Percentiles rank a stretch among this genome's conserved stretches.
These are phyloP conservation scores for Agrotis puta DNA, from an alignment of 2,888 invertebrate species.

Conservation along the genomic window DNA sequence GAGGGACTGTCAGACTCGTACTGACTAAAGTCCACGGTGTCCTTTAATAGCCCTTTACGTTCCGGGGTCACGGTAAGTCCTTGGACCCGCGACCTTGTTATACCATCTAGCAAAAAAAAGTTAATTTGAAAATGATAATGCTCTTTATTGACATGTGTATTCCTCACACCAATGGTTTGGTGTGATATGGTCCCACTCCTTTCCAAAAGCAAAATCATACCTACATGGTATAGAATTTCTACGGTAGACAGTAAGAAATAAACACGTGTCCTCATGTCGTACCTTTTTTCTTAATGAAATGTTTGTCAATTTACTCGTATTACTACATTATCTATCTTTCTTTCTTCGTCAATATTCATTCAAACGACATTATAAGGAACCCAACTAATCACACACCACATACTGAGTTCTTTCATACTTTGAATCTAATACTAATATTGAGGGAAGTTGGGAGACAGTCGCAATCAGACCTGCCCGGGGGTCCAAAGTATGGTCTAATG, in stretches of 20 bases:
- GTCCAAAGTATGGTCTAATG: constrained; percentile 71
- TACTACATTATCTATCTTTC: neutral
- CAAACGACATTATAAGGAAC: neutral
- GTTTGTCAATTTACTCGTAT: neutral
- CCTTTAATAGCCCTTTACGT: too few species aligned
- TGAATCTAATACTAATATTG: constrained; percentile 18
- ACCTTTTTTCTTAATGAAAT: neutral
- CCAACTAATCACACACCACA: constrained; percentile 24
- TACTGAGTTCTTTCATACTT: constrained; percentile 31
- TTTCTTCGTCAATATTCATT: neutral
- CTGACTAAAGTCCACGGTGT: too few species aligned
- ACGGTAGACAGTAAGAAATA: neutral
- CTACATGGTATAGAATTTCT: neutral
- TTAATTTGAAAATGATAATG: too few species aligned
- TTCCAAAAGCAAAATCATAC: too few species aligned
- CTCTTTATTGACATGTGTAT: too few species aligned
- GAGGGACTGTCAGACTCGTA: too few species aligned
- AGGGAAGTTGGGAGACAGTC: neutral
- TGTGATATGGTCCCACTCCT: too few species aligned
- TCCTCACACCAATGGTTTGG: too few species aligned
- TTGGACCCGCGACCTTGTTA: too few species aligned
- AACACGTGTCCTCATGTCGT: neutral
- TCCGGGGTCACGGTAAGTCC: too few species aligned
- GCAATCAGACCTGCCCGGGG: constrained; percentile 45
- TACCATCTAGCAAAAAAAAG: too few species aligned